Conservation (phyloP, 92 coral and sea anemone genomes). For the Diadumene lineata region DNA sequence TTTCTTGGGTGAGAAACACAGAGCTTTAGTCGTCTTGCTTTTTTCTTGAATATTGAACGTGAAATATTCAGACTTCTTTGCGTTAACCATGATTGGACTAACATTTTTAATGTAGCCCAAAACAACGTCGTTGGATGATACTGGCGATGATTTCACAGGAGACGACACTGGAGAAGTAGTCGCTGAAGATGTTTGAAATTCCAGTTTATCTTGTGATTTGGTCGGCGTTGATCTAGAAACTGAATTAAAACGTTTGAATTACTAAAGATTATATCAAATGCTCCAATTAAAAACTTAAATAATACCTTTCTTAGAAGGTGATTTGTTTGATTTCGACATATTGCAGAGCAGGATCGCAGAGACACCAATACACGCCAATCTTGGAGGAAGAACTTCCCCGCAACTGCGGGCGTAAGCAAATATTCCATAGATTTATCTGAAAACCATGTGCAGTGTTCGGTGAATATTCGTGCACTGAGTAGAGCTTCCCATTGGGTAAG, state of each 20-base stretch:
- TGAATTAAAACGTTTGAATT: constrained; percentile 30
- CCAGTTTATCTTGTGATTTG: neutral
- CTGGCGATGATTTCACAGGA: neutral
- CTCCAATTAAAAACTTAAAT: neutral
- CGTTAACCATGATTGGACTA: constrained; percentile 25
- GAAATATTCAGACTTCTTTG: constrained; percentile 34
- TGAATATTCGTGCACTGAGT: no score
- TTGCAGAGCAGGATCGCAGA: no score
- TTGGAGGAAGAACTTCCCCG: no score
- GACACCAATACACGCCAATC: no score
- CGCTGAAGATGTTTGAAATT: constrained; percentile 10
- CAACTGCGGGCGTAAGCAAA: no score
- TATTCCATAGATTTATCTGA: no score
- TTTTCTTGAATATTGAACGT: constrained; percentile 39
- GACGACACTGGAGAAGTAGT: neutral
- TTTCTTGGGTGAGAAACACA: constrained; percentile 35
- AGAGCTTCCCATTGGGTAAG: no score
- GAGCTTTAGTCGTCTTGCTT: constrained; percentile 35
- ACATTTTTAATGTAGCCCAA: constrained; percentile 29
- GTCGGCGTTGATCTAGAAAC: constrained; percentile 17
- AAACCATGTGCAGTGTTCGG: no score
- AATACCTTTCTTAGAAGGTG: constrained; percentile 27
- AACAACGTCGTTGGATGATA: constrained; percentile 4
- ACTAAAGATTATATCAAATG: constrained; percentile 7
- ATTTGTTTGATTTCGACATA: constrained; percentile 20